phyloP scores from a whole-genome alignment of 1,140 invertebrate genomes.

The Cecropterus lyciades region DNA sequence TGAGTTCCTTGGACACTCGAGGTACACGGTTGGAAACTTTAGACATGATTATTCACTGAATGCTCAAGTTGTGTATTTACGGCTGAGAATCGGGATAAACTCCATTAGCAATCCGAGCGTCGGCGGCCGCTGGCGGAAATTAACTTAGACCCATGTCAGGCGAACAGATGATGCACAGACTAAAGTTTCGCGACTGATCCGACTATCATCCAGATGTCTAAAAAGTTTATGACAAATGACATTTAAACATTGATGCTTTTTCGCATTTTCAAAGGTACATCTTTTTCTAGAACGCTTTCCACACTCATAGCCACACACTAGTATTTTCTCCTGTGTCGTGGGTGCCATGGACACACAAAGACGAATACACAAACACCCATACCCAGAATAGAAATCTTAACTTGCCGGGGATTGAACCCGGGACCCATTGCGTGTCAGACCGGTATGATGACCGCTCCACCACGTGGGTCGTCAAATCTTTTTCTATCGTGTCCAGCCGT shows the following conservation, averaged over 20 bases:
- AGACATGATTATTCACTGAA: slow-evolving; percentile 42
- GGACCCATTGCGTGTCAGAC: too few relatives aligned
- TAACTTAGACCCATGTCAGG: slow-evolving; percentile 65
- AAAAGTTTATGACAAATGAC: slow-evolving; percentile 35
- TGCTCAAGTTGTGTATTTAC: slow-evolving; percentile 47
- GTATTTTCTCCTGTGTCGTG: too few relatives aligned
- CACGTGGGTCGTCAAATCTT: too few relatives aligned
- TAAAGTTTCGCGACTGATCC: slow-evolving; percentile 34
- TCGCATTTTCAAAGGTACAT: too few relatives aligned
- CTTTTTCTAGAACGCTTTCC: too few relatives aligned
- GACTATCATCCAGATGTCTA: slow-evolving; percentile 34
- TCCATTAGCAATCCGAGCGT: slow-evolving; percentile 51
- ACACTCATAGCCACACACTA: too few relatives aligned
- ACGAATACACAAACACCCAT: too few relatives aligned
- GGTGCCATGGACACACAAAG: too few relatives aligned
- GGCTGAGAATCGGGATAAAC: slow-evolving; percentile 49
- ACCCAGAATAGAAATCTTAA: too few relatives aligned
- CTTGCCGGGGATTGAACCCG: too few relatives aligned
- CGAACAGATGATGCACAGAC: slow-evolving; percentile 42
- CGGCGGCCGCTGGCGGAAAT: slow-evolving; percentile 53
- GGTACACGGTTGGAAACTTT: slow-evolving; percentile 29
- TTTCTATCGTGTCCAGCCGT: too few relatives aligned
- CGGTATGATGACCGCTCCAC: too few relatives aligned
- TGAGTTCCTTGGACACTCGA: slow-evolving; percentile 34
- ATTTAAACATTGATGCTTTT: not conserved